Evolutionary conservation across 2,113 vertebrate genomes (phyloP).

Genomic region (Numenius arquata): DNA sequence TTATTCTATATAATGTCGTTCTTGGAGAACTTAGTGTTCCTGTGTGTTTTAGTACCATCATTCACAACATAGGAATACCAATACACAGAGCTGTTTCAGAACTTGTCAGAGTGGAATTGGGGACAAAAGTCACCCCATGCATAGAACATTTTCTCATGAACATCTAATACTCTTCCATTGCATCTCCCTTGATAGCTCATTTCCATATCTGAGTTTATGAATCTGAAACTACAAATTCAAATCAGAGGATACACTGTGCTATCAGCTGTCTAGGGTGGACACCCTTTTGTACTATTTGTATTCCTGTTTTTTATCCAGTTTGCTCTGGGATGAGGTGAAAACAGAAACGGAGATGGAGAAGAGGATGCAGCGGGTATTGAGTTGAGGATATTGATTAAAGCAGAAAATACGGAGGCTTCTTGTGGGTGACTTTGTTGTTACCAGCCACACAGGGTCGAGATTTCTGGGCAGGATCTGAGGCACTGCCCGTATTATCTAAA

Average conservation of each 20-base stretch:
- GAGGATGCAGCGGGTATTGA: fast-evolving
- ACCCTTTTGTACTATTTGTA: background rate
- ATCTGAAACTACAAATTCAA: background rate
- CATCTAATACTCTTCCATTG: background rate
- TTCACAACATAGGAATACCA: background rate
- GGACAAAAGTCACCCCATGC: background rate
- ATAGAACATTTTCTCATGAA: fast-evolving
- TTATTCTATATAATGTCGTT: background rate
- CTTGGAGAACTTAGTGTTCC: background rate
- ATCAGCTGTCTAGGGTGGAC: background rate
- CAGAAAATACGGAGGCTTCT: background rate
- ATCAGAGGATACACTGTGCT: background rate
- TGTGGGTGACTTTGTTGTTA: background rate
- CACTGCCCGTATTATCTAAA: background rate
- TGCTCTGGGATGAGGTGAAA: background rate
- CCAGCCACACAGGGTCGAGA: background rate
- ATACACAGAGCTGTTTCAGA: background rate
- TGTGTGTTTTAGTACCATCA: background rate
- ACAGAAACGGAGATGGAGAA: background rate
- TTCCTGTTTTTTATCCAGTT: background rate
- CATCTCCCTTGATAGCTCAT: too few relatives aligned
- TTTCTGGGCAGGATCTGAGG: background rate
- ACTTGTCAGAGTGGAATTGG: background rate
- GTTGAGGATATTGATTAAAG: background rate
- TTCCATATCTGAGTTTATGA: background rate